Evolutionary conservation across 1,140 invertebrate genomes (phyloP).

Genomic region (Bombus waltoni): DNA sequence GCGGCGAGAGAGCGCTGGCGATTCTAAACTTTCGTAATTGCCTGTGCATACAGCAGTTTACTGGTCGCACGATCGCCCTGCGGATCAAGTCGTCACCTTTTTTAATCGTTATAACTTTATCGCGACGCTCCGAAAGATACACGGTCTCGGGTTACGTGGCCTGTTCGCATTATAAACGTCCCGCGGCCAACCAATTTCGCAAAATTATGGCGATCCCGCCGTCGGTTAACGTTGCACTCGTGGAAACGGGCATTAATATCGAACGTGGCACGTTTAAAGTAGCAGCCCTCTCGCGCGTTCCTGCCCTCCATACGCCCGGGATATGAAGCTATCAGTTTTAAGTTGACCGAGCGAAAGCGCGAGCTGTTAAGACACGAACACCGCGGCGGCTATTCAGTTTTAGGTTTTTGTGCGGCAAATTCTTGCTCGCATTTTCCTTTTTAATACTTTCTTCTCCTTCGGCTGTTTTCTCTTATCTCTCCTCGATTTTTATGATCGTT

Average conservation of each 20-base stretch:
- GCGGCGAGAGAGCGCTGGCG: background rate
- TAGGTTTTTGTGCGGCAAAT: constrained; percentile 7
- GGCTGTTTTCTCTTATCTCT: background rate
- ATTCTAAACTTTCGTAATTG: constrained; percentile 42
- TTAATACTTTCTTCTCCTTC: no score
- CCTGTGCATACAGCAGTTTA: background rate
- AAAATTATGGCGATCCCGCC: constrained; percentile 62
- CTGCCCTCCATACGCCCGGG: background rate
- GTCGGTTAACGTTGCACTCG: constrained; percentile 40
- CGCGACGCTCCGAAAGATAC: constrained; percentile 34
- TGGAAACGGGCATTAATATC: constrained; percentile 64
- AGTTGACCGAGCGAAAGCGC: constrained; percentile 47
- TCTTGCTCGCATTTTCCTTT: background rate
- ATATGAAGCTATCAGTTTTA: constrained; percentile 64
- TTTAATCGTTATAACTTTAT: constrained; percentile 56
- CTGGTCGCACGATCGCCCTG: background rate
- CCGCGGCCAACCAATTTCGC: constrained; percentile 55
- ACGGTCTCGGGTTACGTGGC: constrained; percentile 46
- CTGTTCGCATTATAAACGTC: constrained; percentile 61
- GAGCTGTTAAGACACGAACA: constrained; percentile 41
- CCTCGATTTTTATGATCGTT: background rate
- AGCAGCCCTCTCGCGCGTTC: background rate
- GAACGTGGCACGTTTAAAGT: constrained; percentile 54
- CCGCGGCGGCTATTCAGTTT: constrained; percentile 17
- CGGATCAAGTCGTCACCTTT: constrained; percentile 57